Evolutionary conservation across 2,113 vertebrate species (phyloP), one percentile per base, ranked within the genome.

Genomic region (Delphinapterus leucas): DNA sequence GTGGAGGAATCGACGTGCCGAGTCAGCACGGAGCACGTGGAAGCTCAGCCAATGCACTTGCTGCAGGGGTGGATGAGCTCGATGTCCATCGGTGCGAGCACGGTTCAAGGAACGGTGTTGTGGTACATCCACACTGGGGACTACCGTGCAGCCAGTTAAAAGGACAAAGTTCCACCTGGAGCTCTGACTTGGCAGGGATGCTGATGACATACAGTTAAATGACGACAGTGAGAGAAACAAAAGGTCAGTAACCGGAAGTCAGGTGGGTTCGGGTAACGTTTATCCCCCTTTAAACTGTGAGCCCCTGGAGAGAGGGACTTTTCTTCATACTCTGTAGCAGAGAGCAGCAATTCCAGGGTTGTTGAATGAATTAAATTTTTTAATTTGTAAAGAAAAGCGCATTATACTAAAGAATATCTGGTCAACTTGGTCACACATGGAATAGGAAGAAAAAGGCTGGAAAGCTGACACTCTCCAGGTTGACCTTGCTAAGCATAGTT

Each of bases 371-470:
- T 23, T 26, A 61, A 70, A 60, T 26, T 63, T 86, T 92, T 38
- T 21, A 71, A 79, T 25, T 83, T 93, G 92, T 81, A 89, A 90
- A 90, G 41, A 61, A 10, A 60, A 53, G 13, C 31, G 92, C 5
- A 49, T 3, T 20, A 81, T 21, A 38, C n/a, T 61, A 33, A 44
- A 92, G 44, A 61, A 81, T 93, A 63, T 49, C 31, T 91, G 38
- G 23, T 36, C 38, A 76, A 80, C 28, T 58, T 33, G 23, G 60
- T 74, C n/a, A 74, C 6, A 47, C 9, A 26, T 1, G 21, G 15
- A 70, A 77, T 5, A 90, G 86, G 58, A 3, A 89, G 36, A 26
- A 49, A 90, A 41, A 82, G 77, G n/a, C 14, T 82, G 28, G 7
- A 58, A 61, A 70, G 28, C 15, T 74, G 65, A 53, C 18, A 36